Evolutionary conservation across 2,113 vertebrate species (phyloP).

Genomic region (Pyrgilauda ruficollis): DNA sequence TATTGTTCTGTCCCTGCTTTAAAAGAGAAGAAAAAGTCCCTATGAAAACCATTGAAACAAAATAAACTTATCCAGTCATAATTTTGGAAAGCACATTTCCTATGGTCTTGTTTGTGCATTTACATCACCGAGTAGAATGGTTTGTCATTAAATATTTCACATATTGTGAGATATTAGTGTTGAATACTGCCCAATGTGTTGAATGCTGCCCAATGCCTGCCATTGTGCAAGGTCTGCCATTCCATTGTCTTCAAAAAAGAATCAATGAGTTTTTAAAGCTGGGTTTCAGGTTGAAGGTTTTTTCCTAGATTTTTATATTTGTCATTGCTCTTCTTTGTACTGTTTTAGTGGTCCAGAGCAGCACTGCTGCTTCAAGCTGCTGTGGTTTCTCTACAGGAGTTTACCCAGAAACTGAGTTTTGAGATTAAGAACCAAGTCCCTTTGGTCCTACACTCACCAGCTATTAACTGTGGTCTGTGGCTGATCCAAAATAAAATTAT

Average conservation of each 20-base stretch:
- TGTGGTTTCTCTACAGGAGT: background rate
- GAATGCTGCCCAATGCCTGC: background rate
- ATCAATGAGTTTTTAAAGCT: background rate
- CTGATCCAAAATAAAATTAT: background rate
- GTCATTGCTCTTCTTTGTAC: background rate
- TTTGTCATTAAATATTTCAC: background rate
- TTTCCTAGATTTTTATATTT: background rate
- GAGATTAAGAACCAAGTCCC: background rate
- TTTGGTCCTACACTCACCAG: background rate
- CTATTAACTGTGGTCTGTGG: background rate
- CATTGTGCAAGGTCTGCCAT: background rate
- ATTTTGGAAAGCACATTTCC: background rate
- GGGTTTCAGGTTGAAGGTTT: background rate
- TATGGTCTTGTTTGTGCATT: background rate
- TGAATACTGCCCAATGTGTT: background rate
- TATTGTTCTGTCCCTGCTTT: background rate
- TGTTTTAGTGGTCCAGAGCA: background rate
- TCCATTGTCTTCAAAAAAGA: background rate
- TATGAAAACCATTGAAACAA: background rate
- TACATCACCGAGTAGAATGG: background rate
- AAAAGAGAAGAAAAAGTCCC: background rate
- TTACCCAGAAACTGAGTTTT: background rate
- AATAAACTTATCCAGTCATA: background rate
- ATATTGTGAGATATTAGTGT: background rate
- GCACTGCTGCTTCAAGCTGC: background rate